Evolutionary conservation across 1,140 invertebrate genomes (phyloP).

Genomic region (Pseudoatta argentina): DNA sequence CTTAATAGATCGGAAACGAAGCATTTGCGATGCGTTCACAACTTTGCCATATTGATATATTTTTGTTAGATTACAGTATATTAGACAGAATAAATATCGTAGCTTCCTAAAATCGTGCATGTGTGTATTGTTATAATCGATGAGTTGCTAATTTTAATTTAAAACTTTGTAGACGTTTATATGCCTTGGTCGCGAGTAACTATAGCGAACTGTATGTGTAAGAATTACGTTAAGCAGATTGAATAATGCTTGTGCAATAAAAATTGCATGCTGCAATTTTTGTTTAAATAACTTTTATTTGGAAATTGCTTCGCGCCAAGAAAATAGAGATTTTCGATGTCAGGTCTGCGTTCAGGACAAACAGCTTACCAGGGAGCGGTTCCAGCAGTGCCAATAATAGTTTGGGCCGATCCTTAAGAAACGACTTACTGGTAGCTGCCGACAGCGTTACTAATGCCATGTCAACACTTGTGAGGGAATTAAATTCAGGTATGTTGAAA

Average conservation of each 20-base stretch:
- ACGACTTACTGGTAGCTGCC: slow-evolving; percentile 95
- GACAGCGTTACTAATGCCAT: slow-evolving; percentile 98
- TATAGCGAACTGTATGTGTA: slow-evolving; percentile 51
- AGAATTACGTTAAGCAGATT: slow-evolving; percentile 47
- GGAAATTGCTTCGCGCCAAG: slow-evolving; percentile 82
- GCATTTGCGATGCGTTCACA: slow-evolving; percentile 39
- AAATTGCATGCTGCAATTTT: slow-evolving; percentile 64
- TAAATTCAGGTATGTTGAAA: slow-evolving; percentile 93
- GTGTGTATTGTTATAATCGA: slow-evolving; percentile 50
- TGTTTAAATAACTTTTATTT: slow-evolving; percentile 72
- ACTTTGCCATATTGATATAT: slow-evolving; percentile 55
- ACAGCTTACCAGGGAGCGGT: slow-evolving; percentile 85
- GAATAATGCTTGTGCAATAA: slow-evolving; percentile 66
- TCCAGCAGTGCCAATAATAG: slow-evolving; percentile 85
- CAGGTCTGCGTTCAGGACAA: slow-evolving; percentile 86
- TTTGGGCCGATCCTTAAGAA: slow-evolving; percentile 90
- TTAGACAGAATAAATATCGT: slow-evolving; percentile 50
- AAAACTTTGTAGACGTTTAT: slow-evolving; percentile 47
- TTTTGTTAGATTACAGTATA: slow-evolving; percentile 42
- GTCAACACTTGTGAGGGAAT: slow-evolving; percentile 97
- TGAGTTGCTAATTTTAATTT: slow-evolving; percentile 61
- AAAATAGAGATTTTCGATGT: slow-evolving; percentile 86
- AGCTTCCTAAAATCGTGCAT: slow-evolving; percentile 63
- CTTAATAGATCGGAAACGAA: slow-evolving; percentile 29
- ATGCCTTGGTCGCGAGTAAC: slow-evolving; percentile 36